A percentile compares a stretch with the other conserved stretches of the same genome.
Conservation (phyloP, 2,113 vertebrate species). For the Camelus dromedarius region DNA sequence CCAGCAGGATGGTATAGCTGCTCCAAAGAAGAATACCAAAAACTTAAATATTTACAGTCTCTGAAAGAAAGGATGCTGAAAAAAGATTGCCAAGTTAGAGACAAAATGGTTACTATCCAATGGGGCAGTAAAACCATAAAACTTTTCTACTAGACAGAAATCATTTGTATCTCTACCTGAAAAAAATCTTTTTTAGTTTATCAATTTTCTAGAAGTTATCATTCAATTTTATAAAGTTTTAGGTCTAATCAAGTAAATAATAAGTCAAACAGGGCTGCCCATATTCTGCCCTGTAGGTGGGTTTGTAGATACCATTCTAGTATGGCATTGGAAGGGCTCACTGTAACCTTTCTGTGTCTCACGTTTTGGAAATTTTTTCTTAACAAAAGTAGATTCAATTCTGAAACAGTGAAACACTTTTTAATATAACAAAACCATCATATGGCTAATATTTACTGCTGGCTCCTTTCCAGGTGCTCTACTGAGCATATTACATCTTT, state of each 20-base stretch:
- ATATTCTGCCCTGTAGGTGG: neutral
- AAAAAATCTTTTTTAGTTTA: neutral
- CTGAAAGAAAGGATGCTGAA: neutral
- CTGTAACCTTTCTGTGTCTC: neutral
- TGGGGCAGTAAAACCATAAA: neutral
- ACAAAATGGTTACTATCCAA: neutral
- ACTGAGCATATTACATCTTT: neutral
- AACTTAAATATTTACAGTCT: neutral
- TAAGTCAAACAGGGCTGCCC: neutral
- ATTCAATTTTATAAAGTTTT: neutral
- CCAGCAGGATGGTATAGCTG: neutral
- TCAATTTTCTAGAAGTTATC: neutral
- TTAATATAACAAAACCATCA: neutral
- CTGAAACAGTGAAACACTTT: constrained; percentile 39
- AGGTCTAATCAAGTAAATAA: neutral
- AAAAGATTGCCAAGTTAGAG: neutral
- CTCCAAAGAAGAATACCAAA: neutral
- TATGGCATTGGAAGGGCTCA: neutral
- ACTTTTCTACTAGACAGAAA: neutral
- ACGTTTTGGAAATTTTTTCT: neutral
- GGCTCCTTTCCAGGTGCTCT: neutral
- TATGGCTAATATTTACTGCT: neutral
- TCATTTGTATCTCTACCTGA: neutral
- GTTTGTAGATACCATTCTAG: neutral
- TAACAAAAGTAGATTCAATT: neutral